Percentiles rank a stretch among this genome's conserved stretches.
phyloP scores from a whole-genome alignment of 2,113 vertebrate species.

The Erythrocebus patas region DNA sequence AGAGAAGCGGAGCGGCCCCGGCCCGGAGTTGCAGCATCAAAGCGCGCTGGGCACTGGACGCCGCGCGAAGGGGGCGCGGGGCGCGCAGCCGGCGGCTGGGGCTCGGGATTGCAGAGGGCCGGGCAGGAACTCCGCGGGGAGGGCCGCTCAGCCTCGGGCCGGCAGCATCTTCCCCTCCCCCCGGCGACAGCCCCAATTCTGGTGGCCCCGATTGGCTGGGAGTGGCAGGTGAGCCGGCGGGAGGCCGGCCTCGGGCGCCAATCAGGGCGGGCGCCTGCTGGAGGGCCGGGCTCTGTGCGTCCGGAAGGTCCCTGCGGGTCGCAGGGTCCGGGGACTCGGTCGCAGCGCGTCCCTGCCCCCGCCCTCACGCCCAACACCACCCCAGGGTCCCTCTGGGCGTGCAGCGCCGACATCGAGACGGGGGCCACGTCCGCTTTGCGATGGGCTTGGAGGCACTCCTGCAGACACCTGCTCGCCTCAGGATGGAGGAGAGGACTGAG shows the following conservation, averaged over 20 bases:
- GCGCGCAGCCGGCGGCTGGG: background rate
- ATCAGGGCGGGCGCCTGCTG: conserved; percentile 61
- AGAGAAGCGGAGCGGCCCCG: conserved; percentile 63
- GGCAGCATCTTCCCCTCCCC: background rate
- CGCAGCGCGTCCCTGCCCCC: background rate
- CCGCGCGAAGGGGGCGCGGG: background rate
- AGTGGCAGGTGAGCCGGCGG: conserved; percentile 58
- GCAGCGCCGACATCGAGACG: background rate
- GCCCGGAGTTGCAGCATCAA: conserved; percentile 62
- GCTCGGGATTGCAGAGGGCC: background rate
- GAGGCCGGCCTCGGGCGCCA: conserved; percentile 53
- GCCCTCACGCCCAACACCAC: background rate
- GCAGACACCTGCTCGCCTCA: background rate
- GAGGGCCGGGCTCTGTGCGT: conserved; percentile 2
- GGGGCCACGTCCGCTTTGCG: background rate
- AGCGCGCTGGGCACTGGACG: conserved; percentile 25
- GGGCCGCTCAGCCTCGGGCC: background rate
- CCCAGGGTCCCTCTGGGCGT: fast-evolving
- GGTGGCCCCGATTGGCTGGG: conserved; percentile 72
- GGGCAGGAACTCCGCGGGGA: background rate
- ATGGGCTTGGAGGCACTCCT: background rate
- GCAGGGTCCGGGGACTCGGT: background rate
- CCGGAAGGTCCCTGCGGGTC: conserved; percentile 7
- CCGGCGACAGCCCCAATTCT: conserved; percentile 59
- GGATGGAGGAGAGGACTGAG: background rate